Evolutionary conservation across 2,797 vertebrate genomes (phyloP).

Genomic region (Pagetopsis macropterus): DNA sequence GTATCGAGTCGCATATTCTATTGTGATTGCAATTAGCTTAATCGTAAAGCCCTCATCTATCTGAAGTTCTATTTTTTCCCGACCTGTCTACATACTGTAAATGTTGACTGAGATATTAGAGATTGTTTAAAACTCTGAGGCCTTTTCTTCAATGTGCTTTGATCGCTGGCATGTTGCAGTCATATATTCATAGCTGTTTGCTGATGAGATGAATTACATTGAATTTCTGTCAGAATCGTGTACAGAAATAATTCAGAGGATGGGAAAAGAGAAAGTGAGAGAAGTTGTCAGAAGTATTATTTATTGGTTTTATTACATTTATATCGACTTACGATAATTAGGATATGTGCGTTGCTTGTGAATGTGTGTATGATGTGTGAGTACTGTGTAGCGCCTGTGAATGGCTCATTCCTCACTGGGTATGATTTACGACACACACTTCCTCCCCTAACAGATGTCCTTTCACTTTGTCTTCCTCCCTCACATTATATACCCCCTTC

Average conservation of each 20-base stretch:
- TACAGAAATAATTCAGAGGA: not conserved
- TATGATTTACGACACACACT: slow-evolving; percentile 2
- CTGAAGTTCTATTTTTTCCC: slow-evolving; percentile 1
- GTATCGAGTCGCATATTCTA: no score
- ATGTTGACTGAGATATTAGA: slow-evolving; percentile 17
- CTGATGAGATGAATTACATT: slow-evolving; percentile 15
- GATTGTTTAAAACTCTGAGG: not conserved
- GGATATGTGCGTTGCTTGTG: not conserved
- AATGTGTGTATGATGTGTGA: not conserved
- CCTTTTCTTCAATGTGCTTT: not conserved
- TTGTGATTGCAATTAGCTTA: no score
- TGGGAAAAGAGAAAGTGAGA: not conserved
- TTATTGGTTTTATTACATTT: slow-evolving; percentile 5
- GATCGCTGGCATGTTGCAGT: slow-evolving; percentile 26
- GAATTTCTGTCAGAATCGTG: slow-evolving; percentile 19
- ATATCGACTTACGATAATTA: not conserved
- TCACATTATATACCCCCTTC: slow-evolving; percentile 7
- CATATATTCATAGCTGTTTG: slow-evolving; percentile 8
- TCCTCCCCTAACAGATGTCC: slow-evolving; percentile 28
- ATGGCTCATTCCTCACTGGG: not conserved
- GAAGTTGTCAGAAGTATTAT: slow-evolving; percentile 7
- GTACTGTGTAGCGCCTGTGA: not conserved
- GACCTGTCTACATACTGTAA: not conserved
- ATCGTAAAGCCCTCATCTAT: not conserved
- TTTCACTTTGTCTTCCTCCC: not conserved